Evolutionary conservation across 1,140 invertebrate genomes (phyloP).

Genomic region (Oedothorax gibbosus): DNA sequence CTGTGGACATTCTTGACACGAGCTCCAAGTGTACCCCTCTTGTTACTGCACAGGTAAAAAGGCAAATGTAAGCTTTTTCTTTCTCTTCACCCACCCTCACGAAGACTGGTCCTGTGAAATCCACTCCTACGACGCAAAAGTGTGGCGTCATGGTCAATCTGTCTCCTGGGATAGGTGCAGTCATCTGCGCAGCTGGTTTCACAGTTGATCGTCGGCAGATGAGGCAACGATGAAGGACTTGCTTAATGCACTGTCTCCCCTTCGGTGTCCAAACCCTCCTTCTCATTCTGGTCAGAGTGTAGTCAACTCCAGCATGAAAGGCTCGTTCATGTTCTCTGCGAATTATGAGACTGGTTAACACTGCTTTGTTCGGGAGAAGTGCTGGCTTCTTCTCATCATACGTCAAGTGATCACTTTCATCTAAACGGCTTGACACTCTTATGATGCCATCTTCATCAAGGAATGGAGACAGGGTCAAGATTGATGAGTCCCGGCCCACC

Average conservation of each 20-base stretch:
- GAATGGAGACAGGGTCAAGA: no score
- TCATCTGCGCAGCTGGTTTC: no score
- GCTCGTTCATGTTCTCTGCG: conserved; percentile 1
- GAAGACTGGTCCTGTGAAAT: background rate
- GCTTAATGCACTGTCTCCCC: no score
- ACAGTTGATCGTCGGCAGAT: no score
- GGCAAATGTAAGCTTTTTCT: background rate
- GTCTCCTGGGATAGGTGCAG: no score
- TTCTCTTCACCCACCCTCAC: background rate
- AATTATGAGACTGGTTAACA: background rate
- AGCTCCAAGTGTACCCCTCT: background rate
- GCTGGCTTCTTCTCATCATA: background rate
- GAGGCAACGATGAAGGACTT: no score
- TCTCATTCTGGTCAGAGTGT: background rate
- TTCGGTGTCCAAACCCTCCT: no score
- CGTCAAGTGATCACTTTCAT: no score
- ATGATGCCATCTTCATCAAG: no score
- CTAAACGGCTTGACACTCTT: no score
- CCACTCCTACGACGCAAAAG: background rate
- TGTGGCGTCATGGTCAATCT: no score
- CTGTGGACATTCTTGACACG: background rate
- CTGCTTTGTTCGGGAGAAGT: background rate
- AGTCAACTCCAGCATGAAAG: conserved; percentile 3
- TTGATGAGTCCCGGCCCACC: no score
- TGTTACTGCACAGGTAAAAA: background rate